Base-by-base conservation (phyloP, 2,113 vertebrate genomes). In the Tetrax tetrax region DNA sequence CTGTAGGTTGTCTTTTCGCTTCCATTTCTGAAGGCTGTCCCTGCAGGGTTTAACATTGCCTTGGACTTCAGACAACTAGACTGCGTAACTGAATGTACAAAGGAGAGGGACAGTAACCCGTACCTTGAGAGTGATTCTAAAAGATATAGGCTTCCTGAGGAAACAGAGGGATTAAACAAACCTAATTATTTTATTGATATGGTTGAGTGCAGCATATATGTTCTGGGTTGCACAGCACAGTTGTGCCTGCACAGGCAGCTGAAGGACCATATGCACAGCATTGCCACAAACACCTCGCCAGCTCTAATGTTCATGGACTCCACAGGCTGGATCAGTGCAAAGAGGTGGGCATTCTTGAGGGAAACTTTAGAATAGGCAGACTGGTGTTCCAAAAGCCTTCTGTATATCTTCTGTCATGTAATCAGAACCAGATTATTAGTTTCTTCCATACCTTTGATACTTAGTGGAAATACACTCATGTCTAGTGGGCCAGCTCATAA, bases 281-380 rank as follows among this genome's bases (percentile, higher is more conserved):
- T 5, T 12, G 21, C 54, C 37, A 19, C 23, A 29, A 9, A 56
- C 4, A 9, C 21, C 12, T 17, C 2, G 0, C 9, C 3, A n/a
- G 11, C 1, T 77, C 7, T 11, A 50, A 5, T 6, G 21, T n/a
- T 47, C 14, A 19, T 6, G 7, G 6, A 21, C 18, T 68, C n/a
- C 56, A 19, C 29, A 20, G 28, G 3, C 24, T 61, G 37, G 5
- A 53, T 37, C 51, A 84, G 37, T 65, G 18, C 7, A 35, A 61
- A 50, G 3, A 5, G 14, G 19, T 10, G 10, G 15, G 9, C 11
- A 10, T 63, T 16, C 66, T 60, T 66, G 57, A 65, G 14, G 27
- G 2, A 27, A 37, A 28, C 17, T 41, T 72, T 20, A 10, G 43
- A 65, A 75, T 4, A 57, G 21, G 31, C 14, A 86, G 24, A 20